Percentiles rank a stretch among this genome's conserved stretches.
These are phyloP conservation scores for Drosophila longiperda DNA, from an alignment of 2,888 invertebrate species.

Conservation along the genomic window DNA sequence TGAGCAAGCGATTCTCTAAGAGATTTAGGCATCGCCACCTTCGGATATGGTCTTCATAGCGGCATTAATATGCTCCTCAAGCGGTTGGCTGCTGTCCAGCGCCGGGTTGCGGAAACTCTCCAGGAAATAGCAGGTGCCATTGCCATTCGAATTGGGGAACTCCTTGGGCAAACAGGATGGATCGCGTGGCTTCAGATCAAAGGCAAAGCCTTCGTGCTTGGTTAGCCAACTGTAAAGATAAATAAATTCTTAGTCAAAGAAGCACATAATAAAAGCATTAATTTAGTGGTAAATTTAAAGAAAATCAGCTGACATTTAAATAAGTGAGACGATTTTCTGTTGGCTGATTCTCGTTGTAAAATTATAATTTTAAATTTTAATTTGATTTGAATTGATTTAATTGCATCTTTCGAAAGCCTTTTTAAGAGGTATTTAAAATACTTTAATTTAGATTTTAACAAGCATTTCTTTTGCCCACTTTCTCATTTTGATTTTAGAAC, in stretches of 20 bases:
- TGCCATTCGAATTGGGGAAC: conserved; percentile 89
- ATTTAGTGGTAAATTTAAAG: background rate
- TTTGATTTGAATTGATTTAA: background rate
- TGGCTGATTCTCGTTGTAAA: background rate
- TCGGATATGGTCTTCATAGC: conserved; percentile 83
- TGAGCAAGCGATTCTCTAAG: conserved; percentile 57
- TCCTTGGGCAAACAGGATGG: conserved; percentile 93
- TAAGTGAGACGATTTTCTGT: background rate
- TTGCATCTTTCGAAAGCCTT: background rate
- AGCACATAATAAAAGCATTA: background rate
- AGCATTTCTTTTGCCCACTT: background rate
- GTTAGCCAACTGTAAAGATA: conserved; percentile 88
- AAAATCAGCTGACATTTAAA: background rate
- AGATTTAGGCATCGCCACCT: conserved; percentile 68
- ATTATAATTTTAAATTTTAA: background rate
- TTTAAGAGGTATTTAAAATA: background rate
- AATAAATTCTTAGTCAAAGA: background rate
- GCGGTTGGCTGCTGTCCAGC: conserved; percentile 87
- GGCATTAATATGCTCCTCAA: conserved; percentile 83
- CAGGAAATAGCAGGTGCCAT: conserved; percentile 94
- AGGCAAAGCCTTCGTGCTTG: conserved; percentile 90
- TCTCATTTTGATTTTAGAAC: background rate
- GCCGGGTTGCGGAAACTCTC: conserved; percentile 91
- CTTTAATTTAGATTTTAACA: background rate
- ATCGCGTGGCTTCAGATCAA: conserved; percentile 90